Conservation (phyloP, 2,888 invertebrate genomes). For the Chelonus formosanus region DNA sequence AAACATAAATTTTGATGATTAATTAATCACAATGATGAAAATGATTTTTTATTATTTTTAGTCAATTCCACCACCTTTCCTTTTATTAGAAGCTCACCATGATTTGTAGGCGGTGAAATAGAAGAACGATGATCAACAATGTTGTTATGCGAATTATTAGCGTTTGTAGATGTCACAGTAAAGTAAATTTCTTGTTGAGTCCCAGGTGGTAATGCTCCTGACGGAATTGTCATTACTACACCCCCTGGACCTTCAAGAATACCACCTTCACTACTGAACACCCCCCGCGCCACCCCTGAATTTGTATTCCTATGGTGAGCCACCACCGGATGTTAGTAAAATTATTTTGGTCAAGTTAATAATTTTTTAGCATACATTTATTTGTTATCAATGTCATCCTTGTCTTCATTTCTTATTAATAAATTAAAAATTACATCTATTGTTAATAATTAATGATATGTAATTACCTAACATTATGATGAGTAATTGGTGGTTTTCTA, state of each 20-base stretch:
- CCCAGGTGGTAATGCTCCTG: slow-evolving; percentile 84
- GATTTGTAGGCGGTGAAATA: slow-evolving; percentile 58
- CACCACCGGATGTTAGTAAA: slow-evolving; percentile 48
- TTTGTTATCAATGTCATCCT: neutral
- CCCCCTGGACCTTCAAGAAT: slow-evolving; percentile 87
- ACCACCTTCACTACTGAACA: slow-evolving; percentile 83
- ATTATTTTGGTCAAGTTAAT: neutral
- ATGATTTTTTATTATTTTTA: neutral
- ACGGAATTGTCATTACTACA: slow-evolving; percentile 88
- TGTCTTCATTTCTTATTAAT: neutral
- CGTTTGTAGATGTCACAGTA: slow-evolving; percentile 83
- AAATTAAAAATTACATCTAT: neutral
- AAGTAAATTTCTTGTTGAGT: slow-evolving; percentile 92
- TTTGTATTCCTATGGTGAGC: slow-evolving; percentile 46
- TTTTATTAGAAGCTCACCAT: slow-evolving; percentile 51
- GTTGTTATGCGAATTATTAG: slow-evolving; percentile 73
- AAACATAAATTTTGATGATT: no score
- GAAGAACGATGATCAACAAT: slow-evolving; percentile 55
- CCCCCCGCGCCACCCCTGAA: slow-evolving; percentile 63
- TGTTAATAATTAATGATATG: slow-evolving; percentile 3
- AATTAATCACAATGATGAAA: no score
- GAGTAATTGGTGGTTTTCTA: slow-evolving; percentile 87
- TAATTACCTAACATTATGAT: slow-evolving; percentile 80
- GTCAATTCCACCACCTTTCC: slow-evolving; percentile 36
- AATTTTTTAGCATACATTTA: neutral